A percentile compares a stretch with the other conserved stretches of the same genome.
Conservation (phyloP, 1,140 invertebrate species). For the Chrysopa pallens region DNA sequence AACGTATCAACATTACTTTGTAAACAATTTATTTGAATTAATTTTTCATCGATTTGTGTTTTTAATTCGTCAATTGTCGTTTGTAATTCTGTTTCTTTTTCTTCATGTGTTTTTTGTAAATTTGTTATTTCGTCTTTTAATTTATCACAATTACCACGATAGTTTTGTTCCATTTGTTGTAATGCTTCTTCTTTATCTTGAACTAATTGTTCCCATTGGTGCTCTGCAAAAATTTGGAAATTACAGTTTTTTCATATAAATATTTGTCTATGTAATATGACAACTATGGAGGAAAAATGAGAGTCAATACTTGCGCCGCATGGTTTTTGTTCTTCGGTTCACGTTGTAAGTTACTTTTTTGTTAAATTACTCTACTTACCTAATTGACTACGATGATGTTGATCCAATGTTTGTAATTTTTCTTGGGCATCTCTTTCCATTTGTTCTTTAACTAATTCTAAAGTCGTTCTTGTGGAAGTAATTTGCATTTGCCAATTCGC, state of each 20-base stretch:
- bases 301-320: too few species aligned
- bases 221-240: conserved; percentile 17
- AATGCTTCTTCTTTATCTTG: conserved; percentile 32
- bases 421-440: conserved; percentile 24
- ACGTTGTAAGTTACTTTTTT: too few species aligned
- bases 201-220: conserved; percentile 30
- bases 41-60: conserved; percentile 18
- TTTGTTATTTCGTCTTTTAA: conserved; percentile 23
- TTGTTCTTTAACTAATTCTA: conserved; percentile 27
- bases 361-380: conserved; percentile 21
- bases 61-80: conserved; percentile 21
- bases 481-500: conserved; percentile 21
- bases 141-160: conserved; percentile 27
- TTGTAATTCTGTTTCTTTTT: conserved; percentile 18
- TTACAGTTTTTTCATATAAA: too few species aligned
- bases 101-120: conserved; percentile 19
- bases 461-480: conserved; percentile 18
- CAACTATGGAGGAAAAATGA: too few species aligned
- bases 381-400: conserved; percentile 23
- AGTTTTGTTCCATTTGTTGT: conserved; percentile 27
- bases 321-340: too few species aligned
- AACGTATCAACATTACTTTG: conserved; percentile 21
- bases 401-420: conserved; percentile 20
- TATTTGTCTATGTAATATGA: too few species aligned
- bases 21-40: conserved; percentile 18